These are phyloP conservation scores for Congeria kusceri DNA, from an alignment of 2,888 invertebrate genomes.

Conservation along the genomic window DNA sequence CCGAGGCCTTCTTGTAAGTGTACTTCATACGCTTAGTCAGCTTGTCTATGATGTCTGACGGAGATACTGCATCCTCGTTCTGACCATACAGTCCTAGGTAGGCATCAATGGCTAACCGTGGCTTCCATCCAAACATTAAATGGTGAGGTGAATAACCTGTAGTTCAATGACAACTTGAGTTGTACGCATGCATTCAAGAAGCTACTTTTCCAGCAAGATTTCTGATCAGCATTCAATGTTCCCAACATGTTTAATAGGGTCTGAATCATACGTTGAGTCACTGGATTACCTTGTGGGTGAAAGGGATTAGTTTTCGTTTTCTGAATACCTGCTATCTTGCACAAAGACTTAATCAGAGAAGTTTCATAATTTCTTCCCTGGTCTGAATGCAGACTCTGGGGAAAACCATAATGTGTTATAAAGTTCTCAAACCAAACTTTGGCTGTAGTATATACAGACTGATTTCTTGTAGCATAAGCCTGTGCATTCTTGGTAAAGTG, in stretches of 20 bases:
- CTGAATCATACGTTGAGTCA: neutral
- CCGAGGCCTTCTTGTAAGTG: slow-evolving; percentile 17
- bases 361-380: slow-evolving; percentile 10
- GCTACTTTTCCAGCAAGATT: neutral
- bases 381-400: neutral
- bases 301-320: neutral
- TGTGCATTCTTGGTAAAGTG: too few relatives aligned
- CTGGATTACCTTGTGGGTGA: neutral
- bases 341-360: neutral
- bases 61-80: neutral
- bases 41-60: slow-evolving; percentile 3
- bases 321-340: neutral
- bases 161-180: neutral
- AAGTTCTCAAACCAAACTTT: too few relatives aligned
- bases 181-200: neutral
- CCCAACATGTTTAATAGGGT: neutral
- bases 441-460: too few relatives aligned
- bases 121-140: slow-evolving; percentile 4
- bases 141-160: slow-evolving; percentile 5
- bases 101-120: neutral
- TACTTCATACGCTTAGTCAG: neutral
- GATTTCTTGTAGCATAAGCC: too few relatives aligned
- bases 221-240: neutral
- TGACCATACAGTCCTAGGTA: neutral
- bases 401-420: too few relatives aligned